Percentiles rank a stretch among this genome's conserved stretches.
phyloP scores from a whole-genome alignment of 2,113 vertebrate genomes.

The Pterocles orientalis region DNA sequence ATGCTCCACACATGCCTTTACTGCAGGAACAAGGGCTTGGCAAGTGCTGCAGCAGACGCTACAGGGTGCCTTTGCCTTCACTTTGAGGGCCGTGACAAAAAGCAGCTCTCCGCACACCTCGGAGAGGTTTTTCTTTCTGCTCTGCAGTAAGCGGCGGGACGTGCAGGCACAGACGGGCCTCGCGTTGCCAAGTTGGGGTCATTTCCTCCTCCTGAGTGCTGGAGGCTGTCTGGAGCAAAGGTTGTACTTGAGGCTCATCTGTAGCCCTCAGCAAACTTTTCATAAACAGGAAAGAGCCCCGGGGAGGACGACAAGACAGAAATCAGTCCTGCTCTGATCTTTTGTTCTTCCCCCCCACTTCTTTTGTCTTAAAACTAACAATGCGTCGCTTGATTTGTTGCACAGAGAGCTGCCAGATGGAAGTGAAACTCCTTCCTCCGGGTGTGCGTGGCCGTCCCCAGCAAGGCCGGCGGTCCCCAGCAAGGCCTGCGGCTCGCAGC shows the following conservation, averaged over 20 bases:
- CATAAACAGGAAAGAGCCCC: conserved; percentile 29
- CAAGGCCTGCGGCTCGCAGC: not conserved
- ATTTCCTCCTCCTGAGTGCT: not conserved
- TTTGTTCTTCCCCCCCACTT: not conserved
- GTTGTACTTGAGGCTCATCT: not conserved
- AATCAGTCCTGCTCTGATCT: not conserved
- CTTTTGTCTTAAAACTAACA: conserved; percentile 16
- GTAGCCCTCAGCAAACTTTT: not conserved
- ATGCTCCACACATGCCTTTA: not conserved
- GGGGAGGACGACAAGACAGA: not conserved
- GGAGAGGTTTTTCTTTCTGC: not conserved
- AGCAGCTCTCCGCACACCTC: not conserved
- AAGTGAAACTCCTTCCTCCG: not conserved
- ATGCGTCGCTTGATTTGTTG: not conserved
- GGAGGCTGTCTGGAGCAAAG: not conserved
- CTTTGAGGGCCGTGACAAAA: not conserved
- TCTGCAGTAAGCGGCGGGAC: not conserved
- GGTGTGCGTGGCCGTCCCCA: accelerated
- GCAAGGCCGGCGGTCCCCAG: not conserved
- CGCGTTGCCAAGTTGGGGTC: accelerated
- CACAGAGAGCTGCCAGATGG: not conserved
- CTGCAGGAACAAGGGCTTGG: not conserved
- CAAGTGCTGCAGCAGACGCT: not conserved
- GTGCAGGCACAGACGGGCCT: accelerated
- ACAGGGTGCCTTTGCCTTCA: not conserved